phyloP scores from a whole-genome alignment of 2,113 vertebrate genomes.

The Ctenomys sociabilis region DNA sequence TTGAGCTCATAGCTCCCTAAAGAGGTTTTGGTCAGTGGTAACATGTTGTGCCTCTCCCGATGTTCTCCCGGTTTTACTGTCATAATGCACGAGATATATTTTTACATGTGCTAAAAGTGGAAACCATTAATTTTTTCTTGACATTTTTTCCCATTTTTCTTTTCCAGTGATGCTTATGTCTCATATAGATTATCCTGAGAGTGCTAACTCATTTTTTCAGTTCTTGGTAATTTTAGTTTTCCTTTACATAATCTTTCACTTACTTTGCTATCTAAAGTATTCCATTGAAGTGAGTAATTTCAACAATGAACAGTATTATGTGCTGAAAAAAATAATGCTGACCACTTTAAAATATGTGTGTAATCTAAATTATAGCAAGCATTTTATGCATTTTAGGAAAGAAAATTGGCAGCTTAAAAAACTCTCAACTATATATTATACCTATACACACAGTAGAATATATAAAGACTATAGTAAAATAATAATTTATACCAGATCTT shows the following conservation, averaged over 20 bases:
- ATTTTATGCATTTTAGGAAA: constrained; percentile 40
- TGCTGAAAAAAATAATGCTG: neutral
- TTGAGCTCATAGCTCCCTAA: neutral
- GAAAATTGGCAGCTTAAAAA: neutral
- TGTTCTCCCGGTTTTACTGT: neutral
- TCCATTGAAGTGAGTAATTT: constrained; percentile 8
- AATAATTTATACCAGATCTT: constrained; percentile 10
- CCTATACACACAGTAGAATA: neutral
- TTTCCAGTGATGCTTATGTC: neutral
- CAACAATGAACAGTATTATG: neutral
- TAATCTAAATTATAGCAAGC: neutral
- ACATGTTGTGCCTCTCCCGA: neutral
- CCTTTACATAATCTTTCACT: neutral
- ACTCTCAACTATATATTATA: neutral
- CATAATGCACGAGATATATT: neutral
- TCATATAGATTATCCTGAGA: neutral
- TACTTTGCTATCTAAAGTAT: constrained; percentile 31
- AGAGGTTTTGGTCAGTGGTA: constrained; percentile 21
- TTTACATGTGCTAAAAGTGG: neutral
- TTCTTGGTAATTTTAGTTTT: constrained; percentile 3
- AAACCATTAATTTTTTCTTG: constrained; percentile 4
- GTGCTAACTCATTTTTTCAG: constrained; percentile 6
- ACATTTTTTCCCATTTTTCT: constrained; percentile 21
- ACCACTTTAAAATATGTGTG: neutral
- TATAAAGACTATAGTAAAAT: neutral